Base-by-base conservation (phyloP, 2,888 invertebrate genomes). In the Phragmatobia fuliginosa region DNA sequence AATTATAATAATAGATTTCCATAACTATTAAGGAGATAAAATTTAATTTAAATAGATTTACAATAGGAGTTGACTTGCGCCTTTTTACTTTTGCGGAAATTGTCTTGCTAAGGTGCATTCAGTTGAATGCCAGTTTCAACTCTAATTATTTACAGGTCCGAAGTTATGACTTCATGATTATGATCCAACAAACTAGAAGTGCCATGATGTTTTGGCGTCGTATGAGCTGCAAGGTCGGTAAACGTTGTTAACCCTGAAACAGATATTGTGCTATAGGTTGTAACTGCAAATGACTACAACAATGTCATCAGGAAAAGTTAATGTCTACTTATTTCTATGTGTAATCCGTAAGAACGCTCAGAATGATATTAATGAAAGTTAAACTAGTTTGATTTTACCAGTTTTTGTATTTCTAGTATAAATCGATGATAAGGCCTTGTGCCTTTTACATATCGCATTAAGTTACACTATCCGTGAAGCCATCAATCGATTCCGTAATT, bases 171-270 rank as follows among this genome's bases (percentile, higher is more conserved):
- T n/a, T n/a, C n/a, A n/a, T n/a, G n/a, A 68, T 61, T 69, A 70
- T 78, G 73, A 66, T 75, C 73, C 77, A 80, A 79, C 73, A 80
- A 74, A 79, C 77, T 58, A 56, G 68, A 21, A 32, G 41, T 59
- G 14, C 52, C 61, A 59, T 65, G 64, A 68, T 67, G 74, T 75
- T 77, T 82, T 78, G 78, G 70, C 70, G 72, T 74, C 72, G 73
- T 73, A 75, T 70, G 64, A 62, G 62, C 66, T 67, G 62, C 82
- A 83, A 85, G 85, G 84, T 73, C 77, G 61, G 70, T 67, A 70
- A 81, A 70, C 73, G 70, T 75, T 71, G 77, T 68, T 78, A 77
- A 77, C 84, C 81, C 83, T 83, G 84, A 82, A 71, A 78, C 64
- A 69, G 66, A 71, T 75, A 66, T 70, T 71, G 65, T 68, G 67